These are phyloP conservation scores for Argya squamiceps DNA, from an alignment of 2,797 vertebrate species.

Conservation along the genomic window DNA sequence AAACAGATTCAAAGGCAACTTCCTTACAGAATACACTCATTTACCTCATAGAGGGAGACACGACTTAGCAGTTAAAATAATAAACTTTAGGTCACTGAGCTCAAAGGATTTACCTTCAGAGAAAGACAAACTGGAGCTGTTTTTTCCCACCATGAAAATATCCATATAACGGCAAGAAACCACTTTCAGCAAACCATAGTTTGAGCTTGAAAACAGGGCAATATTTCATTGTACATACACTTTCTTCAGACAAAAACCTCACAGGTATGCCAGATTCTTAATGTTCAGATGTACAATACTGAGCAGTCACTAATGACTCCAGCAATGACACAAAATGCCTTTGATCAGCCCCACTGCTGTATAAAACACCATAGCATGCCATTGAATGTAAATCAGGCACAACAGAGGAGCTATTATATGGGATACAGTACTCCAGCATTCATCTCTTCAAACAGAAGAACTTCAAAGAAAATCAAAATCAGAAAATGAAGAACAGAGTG, in stretches of 20 bases:
- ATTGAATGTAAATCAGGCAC: slow-evolving; percentile 76
- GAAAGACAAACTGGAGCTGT: not conserved
- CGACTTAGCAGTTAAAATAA: not conserved
- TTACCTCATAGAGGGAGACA: not conserved
- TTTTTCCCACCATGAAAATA: not conserved
- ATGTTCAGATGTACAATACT: slow-evolving; percentile 30
- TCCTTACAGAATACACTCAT: not conserved
- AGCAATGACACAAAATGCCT: slow-evolving; percentile 68
- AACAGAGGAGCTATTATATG: slow-evolving; percentile 77
- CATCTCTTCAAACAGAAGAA: slow-evolving; percentile 78
- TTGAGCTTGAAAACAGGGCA: not conserved
- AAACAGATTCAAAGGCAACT: not conserved
- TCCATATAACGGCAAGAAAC: not conserved
- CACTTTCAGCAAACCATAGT: not conserved
- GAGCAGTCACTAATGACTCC: slow-evolving; percentile 65
- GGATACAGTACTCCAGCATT: slow-evolving; percentile 72
- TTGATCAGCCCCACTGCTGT: slow-evolving; percentile 63
- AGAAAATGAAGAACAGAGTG: slow-evolving; percentile 73
- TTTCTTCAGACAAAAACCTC: slow-evolving; percentile 40
- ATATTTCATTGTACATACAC: not conserved
- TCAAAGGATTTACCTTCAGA: not conserved
- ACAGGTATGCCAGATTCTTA: slow-evolving; percentile 24
- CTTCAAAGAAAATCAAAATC: slow-evolving; percentile 78
- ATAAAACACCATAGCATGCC: slow-evolving; percentile 67
- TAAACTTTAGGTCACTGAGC: not conserved